A percentile compares a stretch with the other conserved stretches of the same genome.
Conservation (phyloP, 2,797 vertebrate genomes). For the Pagetopsis macropterus region DNA sequence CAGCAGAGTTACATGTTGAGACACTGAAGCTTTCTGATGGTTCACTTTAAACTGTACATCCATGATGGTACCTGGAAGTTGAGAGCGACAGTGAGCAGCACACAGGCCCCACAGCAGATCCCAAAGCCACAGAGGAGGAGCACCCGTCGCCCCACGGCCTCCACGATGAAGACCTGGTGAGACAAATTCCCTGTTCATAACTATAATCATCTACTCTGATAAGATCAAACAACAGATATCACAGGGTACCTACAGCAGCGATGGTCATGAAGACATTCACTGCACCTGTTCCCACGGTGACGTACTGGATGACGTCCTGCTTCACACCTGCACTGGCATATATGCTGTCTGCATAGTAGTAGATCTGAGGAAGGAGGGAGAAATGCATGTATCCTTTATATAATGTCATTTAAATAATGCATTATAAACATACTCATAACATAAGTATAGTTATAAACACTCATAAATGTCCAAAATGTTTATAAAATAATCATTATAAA, state of each 20-base stretch:
- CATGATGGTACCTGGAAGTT: conserved; percentile 85
- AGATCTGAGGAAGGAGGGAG: conserved; percentile 84
- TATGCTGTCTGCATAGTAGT: conserved; percentile 94
- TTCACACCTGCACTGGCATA: conserved; percentile 87
- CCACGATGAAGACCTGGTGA: conserved; percentile 90
- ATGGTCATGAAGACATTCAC: conserved; percentile 92
- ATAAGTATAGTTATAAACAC: no score
- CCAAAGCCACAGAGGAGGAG: conserved; percentile 91
- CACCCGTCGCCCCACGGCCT: conserved; percentile 86
- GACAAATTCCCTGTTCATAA: conserved; percentile 8
- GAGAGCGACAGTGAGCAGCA: conserved; percentile 87
- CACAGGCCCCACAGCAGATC: conserved; percentile 86
- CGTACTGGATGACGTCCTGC: conserved; percentile 84
- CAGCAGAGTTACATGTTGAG: conserved; percentile 38
- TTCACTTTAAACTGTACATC: not conserved
- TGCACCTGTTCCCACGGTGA: conserved; percentile 90
- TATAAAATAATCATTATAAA: no score
- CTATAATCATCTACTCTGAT: not conserved
- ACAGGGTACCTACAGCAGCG: conserved; percentile 83
- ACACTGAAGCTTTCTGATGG: not conserved
- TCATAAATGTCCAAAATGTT: no score
- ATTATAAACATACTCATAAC: no score
- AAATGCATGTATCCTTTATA: not conserved
- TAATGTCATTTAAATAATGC: no score
- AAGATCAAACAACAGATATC: not conserved